A percentile compares a stretch with the other conserved stretches of the same genome.
These are phyloP conservation scores for Mus caroli DNA, from an alignment of 2,797 vertebrate species.

Conservation along the genomic window DNA sequence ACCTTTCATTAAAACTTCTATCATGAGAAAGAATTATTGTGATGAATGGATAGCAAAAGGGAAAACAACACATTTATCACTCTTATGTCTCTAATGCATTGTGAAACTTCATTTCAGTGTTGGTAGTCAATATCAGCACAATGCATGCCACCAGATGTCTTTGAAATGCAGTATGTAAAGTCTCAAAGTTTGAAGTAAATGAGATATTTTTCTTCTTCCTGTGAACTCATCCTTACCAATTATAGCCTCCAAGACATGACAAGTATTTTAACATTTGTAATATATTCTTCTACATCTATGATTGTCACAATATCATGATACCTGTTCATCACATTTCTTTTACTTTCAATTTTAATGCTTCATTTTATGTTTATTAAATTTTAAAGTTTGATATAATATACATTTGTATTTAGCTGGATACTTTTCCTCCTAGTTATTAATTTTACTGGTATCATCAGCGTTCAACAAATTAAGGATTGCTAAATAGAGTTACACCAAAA, in stretches of 20 bases:
- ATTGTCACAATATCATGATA: constrained; percentile 48
- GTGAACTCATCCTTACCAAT: constrained; percentile 13
- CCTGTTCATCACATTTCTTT: constrained; percentile 78
- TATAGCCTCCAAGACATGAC: not conserved
- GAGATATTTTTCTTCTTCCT: constrained; percentile 20
- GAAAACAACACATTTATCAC: constrained; percentile 62
- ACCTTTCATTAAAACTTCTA: constrained; percentile 55
- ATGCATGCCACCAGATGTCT: not conserved
- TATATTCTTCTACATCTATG: constrained; percentile 72
- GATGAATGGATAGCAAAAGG: not conserved
- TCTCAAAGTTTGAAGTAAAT: constrained; percentile 52
- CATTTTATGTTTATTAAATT: constrained; percentile 84
- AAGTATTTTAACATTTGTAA: constrained; percentile 34
- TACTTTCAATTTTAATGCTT: constrained; percentile 82
- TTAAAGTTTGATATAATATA: constrained; percentile 86
- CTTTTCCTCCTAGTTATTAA: constrained; percentile 83
- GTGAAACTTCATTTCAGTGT: not conserved
- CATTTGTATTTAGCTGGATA: constrained; percentile 83
- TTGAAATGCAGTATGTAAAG: constrained; percentile 62
- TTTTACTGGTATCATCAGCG: constrained; percentile 85
- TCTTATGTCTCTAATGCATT: not conserved
- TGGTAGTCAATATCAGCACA: not conserved
- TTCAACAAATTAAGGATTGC: constrained; percentile 87
- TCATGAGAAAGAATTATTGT: constrained; percentile 34
- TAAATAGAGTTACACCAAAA: constrained; percentile 86